phyloP scores from a whole-genome alignment of 2,113 vertebrate species.

The Ageneiosus marmoratus region DNA sequence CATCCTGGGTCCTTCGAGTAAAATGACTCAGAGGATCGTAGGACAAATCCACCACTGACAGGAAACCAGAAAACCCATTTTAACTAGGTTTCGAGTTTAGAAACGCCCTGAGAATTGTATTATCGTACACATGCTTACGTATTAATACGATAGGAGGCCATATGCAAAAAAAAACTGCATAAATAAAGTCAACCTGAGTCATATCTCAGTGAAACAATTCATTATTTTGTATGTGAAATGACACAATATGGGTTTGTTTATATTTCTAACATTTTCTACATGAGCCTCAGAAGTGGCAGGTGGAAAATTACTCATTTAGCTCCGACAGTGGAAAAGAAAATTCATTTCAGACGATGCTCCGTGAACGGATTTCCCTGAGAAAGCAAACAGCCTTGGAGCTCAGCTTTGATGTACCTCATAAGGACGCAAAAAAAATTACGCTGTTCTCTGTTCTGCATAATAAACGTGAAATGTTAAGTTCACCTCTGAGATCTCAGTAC shows the following conservation, averaged over 20 bases:
- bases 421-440: slow-evolving; percentile 16
- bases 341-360: background rate
- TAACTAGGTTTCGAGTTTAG: too few relatives aligned
- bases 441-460: slow-evolving; percentile 20
- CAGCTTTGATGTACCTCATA: slow-evolving; percentile 26
- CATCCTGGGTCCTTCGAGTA: background rate
- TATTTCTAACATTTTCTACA: background rate
- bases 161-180: background rate
- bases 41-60: too few relatives aligned
- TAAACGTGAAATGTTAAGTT: slow-evolving; percentile 1
- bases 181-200: background rate
- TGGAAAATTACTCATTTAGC: background rate
- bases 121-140: background rate
- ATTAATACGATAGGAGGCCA: background rate
- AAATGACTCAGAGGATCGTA: background rate
- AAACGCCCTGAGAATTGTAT: background rate
- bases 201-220: background rate
- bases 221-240: background rate
- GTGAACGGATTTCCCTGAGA: background rate
- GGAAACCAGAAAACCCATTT: too few relatives aligned
- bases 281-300: too few relatives aligned
- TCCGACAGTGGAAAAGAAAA: background rate
- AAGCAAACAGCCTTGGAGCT: slow-evolving; percentile 14
- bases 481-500: background rate
- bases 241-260: background rate